Base-by-base conservation (phyloP, 2,888 invertebrate genomes). In the Nymphalis polychloros region DNA sequence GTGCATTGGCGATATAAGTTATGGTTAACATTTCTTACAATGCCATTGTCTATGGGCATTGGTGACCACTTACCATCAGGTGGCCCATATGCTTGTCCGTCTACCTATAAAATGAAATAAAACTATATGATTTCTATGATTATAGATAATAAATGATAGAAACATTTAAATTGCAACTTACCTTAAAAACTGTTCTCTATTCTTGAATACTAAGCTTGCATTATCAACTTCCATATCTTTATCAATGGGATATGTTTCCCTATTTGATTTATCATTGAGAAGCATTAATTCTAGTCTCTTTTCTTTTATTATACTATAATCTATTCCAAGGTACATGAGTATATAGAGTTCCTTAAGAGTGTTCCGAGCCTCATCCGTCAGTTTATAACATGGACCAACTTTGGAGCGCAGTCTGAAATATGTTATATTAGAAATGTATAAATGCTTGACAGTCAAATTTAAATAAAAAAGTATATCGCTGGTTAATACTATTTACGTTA, bases 251-350 rank as follows among this genome's bases (percentile, higher is more conserved):
- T 85, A 93, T 0, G 84, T 84, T 72, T 93, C 91, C 17, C 75
- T 78, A 1, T 81, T 78, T 17, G 76, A 79, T 75, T 88, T 89
- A 64, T 89, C 85, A 71, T 88, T 78, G 1, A 92, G 76, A 4
- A 91, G 81, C 41, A 82, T 78, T 1, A 88, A 73, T 70, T 93
- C 92, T 17, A 93, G 76, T 27, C 78, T 84, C 64, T 87, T 89
- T 0, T 93, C 90, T 64, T 88, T 81, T 59, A 93, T 84, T 1
- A 84, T 72, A 17, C 75, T 81, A 52, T 84, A 86, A 71, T 89
- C 81, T 13, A 89, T 86, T 2, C 93, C 93, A 6, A 93, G 79
- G 72, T 91, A 93, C 86, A 90, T 92, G 1, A 93, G 77, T 5
- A 87, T 69, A 71, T 93, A 84, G 20, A 93, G 76, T 53, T 85